phyloP scores from a whole-genome alignment of 2,888 invertebrate genomes.

The Drosophila histrio region DNA sequence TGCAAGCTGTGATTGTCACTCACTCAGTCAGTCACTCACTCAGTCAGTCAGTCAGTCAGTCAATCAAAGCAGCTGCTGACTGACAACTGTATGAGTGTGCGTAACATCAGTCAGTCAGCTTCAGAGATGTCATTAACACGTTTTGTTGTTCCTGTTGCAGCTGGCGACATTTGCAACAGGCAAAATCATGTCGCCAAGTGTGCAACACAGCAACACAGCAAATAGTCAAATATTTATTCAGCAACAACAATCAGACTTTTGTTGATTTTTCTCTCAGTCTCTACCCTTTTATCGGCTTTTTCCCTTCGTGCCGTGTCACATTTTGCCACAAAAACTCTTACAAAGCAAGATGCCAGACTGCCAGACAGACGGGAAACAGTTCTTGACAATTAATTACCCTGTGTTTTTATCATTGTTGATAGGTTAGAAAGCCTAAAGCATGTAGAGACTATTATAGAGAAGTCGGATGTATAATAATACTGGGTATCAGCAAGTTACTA shows the following conservation, averaged over 20 bases:
- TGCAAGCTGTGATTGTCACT: constrained; percentile 41
- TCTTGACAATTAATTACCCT: neutral
- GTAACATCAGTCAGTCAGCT: constrained; percentile 32
- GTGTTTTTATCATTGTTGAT: neutral
- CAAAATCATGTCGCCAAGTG: constrained; percentile 24
- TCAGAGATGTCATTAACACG: constrained; percentile 49
- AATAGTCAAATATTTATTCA: constrained; percentile 64
- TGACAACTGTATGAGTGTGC: constrained; percentile 33
- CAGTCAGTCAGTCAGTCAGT: constrained; percentile 20
- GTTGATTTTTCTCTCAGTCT: constrained; percentile 9
- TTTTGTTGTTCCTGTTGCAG: constrained; percentile 34
- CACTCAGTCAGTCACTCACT: constrained; percentile 31
- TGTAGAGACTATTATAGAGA: too few relatives aligned
- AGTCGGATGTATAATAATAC: too few relatives aligned
- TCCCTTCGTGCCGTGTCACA: constrained; percentile 27
- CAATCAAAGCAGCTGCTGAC: constrained; percentile 23
- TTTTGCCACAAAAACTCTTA: constrained; percentile 28
- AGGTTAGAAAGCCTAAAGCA: too few relatives aligned
- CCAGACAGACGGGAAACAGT: neutral
- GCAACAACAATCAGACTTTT: constrained; percentile 40
- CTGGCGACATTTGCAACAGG: constrained; percentile 12
- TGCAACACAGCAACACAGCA: neutral
- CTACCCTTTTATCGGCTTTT: constrained; percentile 29
- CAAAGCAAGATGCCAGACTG: constrained; percentile 9
- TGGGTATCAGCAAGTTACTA: too few relatives aligned